These are phyloP conservation scores for Notodonta dromedarius DNA, from an alignment of 2,888 invertebrate species.

Conservation along the genomic window DNA sequence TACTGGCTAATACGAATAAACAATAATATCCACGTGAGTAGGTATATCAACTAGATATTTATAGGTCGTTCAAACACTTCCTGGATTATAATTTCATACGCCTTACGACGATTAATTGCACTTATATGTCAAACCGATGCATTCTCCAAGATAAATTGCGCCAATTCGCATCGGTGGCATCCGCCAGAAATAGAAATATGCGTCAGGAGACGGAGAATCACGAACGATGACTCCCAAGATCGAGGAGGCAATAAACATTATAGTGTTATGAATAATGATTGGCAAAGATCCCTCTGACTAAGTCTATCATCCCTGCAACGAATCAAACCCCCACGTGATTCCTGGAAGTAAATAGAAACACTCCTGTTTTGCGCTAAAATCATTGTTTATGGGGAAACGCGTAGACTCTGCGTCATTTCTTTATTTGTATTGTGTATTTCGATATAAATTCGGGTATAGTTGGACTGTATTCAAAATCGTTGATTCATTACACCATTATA, in stretches of 20 bases:
- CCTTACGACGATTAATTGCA: slow-evolving; percentile 33
- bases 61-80: slow-evolving; percentile 13
- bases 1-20: neutral
- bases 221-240: slow-evolving; percentile 66
- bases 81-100: slow-evolving; percentile 17
- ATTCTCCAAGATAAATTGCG: slow-evolving; percentile 42
- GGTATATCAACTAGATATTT: neutral
- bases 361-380: slow-evolving; percentile 31
- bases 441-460: neutral
- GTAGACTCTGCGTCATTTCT: slow-evolving; percentile 8
- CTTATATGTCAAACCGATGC: slow-evolving; percentile 38
- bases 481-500: too few species aligned
- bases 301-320: slow-evolving; percentile 40
- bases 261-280: slow-evolving; percentile 69
- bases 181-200: slow-evolving; percentile 68
- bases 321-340: slow-evolving; percentile 47
- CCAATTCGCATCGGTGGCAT: slow-evolving; percentile 44
- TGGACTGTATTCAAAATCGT: neutral
- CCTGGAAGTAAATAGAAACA: slow-evolving; percentile 41
- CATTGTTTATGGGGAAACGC: slow-evolving; percentile 42
- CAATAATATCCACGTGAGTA: neutral
- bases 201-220: slow-evolving; percentile 65
- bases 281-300: slow-evolving; percentile 67
- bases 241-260: slow-evolving; percentile 63
- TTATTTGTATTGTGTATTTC: slow-evolving; percentile 1